These are phyloP conservation scores for Chelonoidis abingdonii DNA, from an alignment of 2,113 vertebrate genomes.

Conservation along the genomic window DNA sequence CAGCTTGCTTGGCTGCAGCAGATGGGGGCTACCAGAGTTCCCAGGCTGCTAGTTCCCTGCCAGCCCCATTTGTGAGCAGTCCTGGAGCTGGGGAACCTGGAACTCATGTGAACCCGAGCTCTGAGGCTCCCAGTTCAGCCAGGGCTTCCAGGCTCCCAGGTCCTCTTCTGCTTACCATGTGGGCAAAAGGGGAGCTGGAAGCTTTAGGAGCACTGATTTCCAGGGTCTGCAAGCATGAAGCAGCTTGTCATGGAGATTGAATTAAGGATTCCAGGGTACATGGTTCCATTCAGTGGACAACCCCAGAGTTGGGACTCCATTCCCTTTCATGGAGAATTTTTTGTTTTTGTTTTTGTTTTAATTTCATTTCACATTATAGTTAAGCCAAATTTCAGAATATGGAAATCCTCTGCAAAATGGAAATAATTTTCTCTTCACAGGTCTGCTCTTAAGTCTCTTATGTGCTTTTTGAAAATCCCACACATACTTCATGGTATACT, in stretches of 20 bases:
- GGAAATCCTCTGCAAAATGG: not conserved
- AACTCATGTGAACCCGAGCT: not conserved
- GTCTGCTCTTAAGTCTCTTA: not conserved
- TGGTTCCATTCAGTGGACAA: fast-evolving
- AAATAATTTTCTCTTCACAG: too few relatives aligned
- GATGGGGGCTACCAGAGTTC: not conserved
- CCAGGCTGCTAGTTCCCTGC: not conserved
- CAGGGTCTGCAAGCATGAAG: not conserved
- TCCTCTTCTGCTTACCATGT: not conserved
- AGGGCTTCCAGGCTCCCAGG: not conserved
- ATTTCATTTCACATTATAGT: not conserved
- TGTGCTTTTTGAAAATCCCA: not conserved
- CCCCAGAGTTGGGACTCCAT: fast-evolving
- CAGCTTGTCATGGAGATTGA: not conserved
- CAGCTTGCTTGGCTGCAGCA: too few relatives aligned
- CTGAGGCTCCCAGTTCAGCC: not conserved
- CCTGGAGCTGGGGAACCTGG: not conserved
- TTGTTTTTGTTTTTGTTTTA: not conserved
- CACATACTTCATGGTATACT: not conserved
- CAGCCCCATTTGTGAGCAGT: not conserved
- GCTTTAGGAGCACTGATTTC: not conserved
- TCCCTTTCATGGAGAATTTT: not conserved
- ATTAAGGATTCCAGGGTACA: not conserved
- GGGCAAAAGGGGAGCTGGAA: not conserved
- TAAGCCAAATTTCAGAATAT: not conserved